Percentiles rank a stretch among this genome's conserved stretches.
Conservation (phyloP, 2,888 invertebrate genomes). For the Dryadula phaetusa region DNA sequence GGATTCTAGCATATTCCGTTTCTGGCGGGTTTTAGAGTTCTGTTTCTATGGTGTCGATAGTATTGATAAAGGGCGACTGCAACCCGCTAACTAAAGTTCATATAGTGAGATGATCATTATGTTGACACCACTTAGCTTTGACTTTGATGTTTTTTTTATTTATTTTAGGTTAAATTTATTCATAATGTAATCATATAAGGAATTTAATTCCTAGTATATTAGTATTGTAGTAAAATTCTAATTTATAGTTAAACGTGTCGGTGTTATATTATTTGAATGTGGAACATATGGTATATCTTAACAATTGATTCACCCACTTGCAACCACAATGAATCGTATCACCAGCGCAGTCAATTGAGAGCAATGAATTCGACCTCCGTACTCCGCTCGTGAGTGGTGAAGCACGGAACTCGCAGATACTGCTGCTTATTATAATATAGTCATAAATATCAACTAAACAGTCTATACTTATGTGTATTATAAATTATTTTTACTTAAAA, state of each 20-base stretch:
- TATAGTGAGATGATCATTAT: not conserved
- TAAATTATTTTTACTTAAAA: not conserved
- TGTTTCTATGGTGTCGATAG: not conserved
- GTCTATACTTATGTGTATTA: not conserved
- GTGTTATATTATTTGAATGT: constrained; percentile 23
- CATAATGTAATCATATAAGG: too few species aligned
- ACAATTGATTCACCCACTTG: constrained; percentile 48
- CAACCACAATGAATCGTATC: constrained; percentile 56
- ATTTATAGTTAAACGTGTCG: not conserved
- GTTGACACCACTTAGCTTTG: too few species aligned
- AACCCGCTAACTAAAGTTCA: not conserved
- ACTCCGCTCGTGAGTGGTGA: constrained; percentile 16
- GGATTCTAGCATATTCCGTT: not conserved
- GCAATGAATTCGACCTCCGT: constrained; percentile 74
- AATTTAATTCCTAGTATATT: too few species aligned
- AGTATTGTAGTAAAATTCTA: too few species aligned
- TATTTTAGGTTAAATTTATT: too few species aligned
- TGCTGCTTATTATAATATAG: constrained; percentile 1
- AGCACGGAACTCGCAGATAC: constrained; percentile 19
- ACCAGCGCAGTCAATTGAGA: constrained; percentile 66
- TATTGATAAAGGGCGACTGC: not conserved
- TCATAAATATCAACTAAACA: not conserved
- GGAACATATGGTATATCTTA: constrained; percentile 45
- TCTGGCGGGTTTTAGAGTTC: not conserved
- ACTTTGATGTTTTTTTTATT: too few species aligned